Percentiles rank a stretch among this genome's conserved stretches.
Conservation (phyloP, 2,797 vertebrate genomes). For the Paguma larvata region DNA sequence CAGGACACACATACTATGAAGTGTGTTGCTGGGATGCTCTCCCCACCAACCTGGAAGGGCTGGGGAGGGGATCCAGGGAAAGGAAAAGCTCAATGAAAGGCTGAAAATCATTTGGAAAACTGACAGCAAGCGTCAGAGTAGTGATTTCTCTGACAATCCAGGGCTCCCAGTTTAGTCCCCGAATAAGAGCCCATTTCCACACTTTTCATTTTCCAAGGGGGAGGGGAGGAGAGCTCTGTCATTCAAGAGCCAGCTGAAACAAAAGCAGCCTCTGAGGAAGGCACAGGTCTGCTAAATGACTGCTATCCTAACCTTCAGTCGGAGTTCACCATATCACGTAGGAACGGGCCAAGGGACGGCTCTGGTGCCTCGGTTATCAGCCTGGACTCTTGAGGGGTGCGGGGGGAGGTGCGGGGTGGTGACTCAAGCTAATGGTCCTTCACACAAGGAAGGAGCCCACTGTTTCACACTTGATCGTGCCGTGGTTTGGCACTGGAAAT, state of each 20-base stretch:
- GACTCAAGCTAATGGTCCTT: slow-evolving; percentile 18
- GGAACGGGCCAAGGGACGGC: slow-evolving; percentile 24
- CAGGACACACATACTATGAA: background rate
- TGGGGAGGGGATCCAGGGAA: background rate
- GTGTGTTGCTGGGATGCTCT: fast-evolving
- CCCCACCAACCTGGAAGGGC: background rate
- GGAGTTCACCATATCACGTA: slow-evolving; percentile 44
- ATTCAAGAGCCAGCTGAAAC: slow-evolving; percentile 74
- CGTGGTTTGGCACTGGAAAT: background rate
- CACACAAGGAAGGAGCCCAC: background rate
- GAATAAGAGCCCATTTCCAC: slow-evolving; percentile 50
- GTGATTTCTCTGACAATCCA: background rate
- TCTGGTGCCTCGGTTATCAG: background rate
- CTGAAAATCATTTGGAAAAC: background rate
- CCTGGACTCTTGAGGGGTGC: background rate
- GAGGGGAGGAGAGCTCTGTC: background rate
- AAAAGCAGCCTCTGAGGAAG: slow-evolving; percentile 73
- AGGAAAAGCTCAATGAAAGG: background rate
- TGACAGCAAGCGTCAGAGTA: background rate
- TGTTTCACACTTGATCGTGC: slow-evolving; percentile 1
- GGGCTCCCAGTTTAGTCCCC: background rate
- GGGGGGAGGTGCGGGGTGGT: background rate
- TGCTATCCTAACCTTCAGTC: background rate
- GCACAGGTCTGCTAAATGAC: slow-evolving; percentile 62
- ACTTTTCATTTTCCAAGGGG: slow-evolving; percentile 50